A percentile compares a stretch with the other conserved stretches of the same genome.
Evolutionary conservation across 2,113 vertebrate species (phyloP).

Genomic region (Peromyscus californicus): DNA sequence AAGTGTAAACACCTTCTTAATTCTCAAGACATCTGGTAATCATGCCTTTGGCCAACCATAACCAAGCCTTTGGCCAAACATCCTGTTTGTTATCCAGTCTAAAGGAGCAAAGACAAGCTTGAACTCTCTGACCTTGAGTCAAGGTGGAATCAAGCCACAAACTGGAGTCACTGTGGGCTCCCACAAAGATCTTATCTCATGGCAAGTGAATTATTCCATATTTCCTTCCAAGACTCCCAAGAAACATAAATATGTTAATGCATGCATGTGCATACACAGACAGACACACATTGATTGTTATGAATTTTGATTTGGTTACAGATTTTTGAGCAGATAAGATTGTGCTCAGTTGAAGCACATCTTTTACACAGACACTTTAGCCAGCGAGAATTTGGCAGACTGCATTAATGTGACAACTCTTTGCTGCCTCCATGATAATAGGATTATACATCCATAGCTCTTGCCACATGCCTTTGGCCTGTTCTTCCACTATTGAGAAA

Average conservation of each 20-base stretch:
- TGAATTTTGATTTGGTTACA: background rate
- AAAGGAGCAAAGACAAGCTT: too few species aligned
- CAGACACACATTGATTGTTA: background rate
- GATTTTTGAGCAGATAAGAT: background rate
- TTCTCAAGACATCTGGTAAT: too few species aligned
- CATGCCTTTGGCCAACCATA: too few species aligned
- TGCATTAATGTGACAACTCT: background rate
- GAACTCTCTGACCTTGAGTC: too few species aligned
- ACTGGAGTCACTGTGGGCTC: too few species aligned
- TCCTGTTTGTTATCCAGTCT: too few species aligned
- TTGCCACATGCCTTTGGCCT: background rate
- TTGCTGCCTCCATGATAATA: background rate
- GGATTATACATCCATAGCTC: background rate
- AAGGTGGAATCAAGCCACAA: too few species aligned
- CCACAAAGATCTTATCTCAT: background rate
- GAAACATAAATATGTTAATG: background rate
- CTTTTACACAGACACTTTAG: constrained; percentile 23
- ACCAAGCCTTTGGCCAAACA: too few species aligned
- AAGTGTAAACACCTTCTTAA: too few species aligned
- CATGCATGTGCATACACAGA: background rate
- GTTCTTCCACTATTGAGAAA: background rate
- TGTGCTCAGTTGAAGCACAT: background rate
- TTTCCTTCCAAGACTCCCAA: background rate
- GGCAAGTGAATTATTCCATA: background rate
- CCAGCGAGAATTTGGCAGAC: background rate